Percentiles rank a stretch among this genome's conserved stretches.
phyloP scores from a whole-genome alignment of 2,113 vertebrate species.

The Ophthalmolycus amberensis region DNA sequence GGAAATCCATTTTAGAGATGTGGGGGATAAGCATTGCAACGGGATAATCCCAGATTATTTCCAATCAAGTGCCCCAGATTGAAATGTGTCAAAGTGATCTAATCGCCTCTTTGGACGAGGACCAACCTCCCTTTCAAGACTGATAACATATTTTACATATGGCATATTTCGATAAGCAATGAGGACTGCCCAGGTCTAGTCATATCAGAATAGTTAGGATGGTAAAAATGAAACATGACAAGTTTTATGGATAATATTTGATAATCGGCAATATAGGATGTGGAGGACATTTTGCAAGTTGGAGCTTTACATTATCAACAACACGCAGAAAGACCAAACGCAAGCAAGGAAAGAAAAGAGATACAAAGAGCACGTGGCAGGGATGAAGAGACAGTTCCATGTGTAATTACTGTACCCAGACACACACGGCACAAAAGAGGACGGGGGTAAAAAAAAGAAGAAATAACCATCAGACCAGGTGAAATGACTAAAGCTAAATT shows the following conservation, averaged over 20 bases:
- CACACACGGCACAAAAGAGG: slow-evolving; percentile 1
- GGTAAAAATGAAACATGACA: background rate
- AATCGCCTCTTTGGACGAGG: slow-evolving; percentile 36
- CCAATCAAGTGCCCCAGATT: slow-evolving; percentile 70
- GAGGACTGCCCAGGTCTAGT: background rate
- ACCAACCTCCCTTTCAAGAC: slow-evolving; percentile 23
- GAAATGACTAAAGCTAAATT: slow-evolving; percentile 64
- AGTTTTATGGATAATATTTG: background rate
- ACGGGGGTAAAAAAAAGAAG: background rate
- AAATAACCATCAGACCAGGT: slow-evolving; percentile 26
- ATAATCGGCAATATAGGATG: background rate
- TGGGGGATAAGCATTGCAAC: slow-evolving; percentile 65
- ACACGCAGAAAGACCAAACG: background rate
- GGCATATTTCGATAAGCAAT: slow-evolving; percentile 8
- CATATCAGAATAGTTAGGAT: background rate
- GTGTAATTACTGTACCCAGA: slow-evolving; percentile 11
- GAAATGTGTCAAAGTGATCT: slow-evolving; percentile 69
- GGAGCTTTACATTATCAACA: background rate
- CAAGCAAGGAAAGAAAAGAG: background rate
- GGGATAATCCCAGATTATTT: slow-evolving; percentile 81
- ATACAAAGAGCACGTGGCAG: slow-evolving; percentile 2
- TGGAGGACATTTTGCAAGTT: background rate
- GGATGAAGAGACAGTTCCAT: background rate
- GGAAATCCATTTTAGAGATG: slow-evolving; percentile 76
- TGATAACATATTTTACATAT: background rate